Percentiles rank a stretch among this genome's conserved stretches.
These are phyloP conservation scores for Philypnodon macrostomus DNA, from an alignment of 2,797 vertebrate species.

Conservation along the genomic window DNA sequence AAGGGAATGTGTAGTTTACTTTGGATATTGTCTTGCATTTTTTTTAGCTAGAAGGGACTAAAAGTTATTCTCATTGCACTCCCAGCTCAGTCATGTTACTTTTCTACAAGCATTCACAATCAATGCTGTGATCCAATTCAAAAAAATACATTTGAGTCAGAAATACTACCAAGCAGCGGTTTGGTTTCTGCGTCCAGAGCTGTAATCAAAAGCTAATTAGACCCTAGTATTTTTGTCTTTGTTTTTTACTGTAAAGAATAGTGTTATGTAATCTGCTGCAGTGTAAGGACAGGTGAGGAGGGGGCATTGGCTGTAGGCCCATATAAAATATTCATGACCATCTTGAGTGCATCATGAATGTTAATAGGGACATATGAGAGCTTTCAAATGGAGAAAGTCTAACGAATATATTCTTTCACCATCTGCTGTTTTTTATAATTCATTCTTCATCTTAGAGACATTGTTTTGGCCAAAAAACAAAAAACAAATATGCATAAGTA, in stretches of 20 bases:
- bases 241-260: not conserved
- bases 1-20: too few relatives aligned
- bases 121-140: too few relatives aligned
- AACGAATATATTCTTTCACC: constrained; percentile 1
- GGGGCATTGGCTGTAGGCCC: constrained; percentile 11
- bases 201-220: constrained; percentile 9
- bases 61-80: too few relatives aligned
- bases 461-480: too few relatives aligned
- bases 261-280: constrained; percentile 57
- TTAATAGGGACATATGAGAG: constrained; percentile 50
- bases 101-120: too few relatives aligned
- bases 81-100: too few relatives aligned
- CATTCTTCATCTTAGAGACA: not conserved
- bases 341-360: constrained; percentile 56
- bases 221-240: constrained; percentile 2
- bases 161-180: not conserved
- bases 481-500: too few relatives aligned
- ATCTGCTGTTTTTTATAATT: constrained; percentile 6
- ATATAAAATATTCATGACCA: constrained; percentile 51
- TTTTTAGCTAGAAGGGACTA: too few relatives aligned
- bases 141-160: constrained; percentile 10
- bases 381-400: constrained; percentile 11
- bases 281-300: constrained; percentile 45
- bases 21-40: too few relatives aligned
- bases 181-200: not conserved